Evolutionary conservation across 1,140 invertebrate species (phyloP).

Genomic region (Ceratina japonica): DNA sequence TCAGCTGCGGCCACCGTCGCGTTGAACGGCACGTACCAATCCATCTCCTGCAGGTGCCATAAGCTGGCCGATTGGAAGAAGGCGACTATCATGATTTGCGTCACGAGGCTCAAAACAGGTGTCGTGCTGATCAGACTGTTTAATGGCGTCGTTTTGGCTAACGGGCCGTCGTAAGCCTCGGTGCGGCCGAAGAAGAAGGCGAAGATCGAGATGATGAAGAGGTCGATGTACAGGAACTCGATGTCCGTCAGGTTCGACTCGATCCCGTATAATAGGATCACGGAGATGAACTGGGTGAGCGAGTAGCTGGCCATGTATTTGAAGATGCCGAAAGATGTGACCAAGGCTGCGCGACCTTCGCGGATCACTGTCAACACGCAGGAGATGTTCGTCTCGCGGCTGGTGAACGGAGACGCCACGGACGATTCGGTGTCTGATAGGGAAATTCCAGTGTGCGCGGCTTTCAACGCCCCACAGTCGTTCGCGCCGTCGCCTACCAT

Average conservation of each 20-base stretch:
- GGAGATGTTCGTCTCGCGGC: constrained; percentile 91
- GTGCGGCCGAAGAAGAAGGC: constrained; percentile 89
- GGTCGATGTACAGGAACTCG: constrained; percentile 92
- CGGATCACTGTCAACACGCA: constrained; percentile 90
- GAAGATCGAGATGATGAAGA: constrained; percentile 90
- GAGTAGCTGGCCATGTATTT: constrained; percentile 99
- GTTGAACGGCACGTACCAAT: constrained; percentile 81
- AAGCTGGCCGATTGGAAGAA: constrained; percentile 76
- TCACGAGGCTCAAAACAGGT: constrained; percentile 82
- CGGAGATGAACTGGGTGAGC: constrained; percentile 95
- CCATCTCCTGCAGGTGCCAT: constrained; percentile 76
- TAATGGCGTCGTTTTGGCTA: constrained; percentile 81
- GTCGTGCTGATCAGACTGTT: constrained; percentile 81
- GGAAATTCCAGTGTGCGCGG: constrained; percentile 96
- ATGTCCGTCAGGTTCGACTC: constrained; percentile 88
- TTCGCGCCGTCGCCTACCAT: constrained; percentile 97
- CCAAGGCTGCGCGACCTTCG: constrained; percentile 94
- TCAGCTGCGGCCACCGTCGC: constrained; percentile 72
- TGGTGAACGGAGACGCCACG: constrained; percentile 97
- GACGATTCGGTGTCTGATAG: constrained; percentile 96
- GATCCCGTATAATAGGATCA: constrained; percentile 93
- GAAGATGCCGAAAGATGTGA: constrained; percentile 97
- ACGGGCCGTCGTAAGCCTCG: constrained; percentile 81
- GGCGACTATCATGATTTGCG: constrained; percentile 79
- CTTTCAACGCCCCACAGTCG: constrained; percentile 95